Percentiles rank a stretch among this genome's conserved stretches.
These are phyloP conservation scores for Threskiornis aethiopicus DNA, from an alignment of 2,797 vertebrate genomes.

Conservation along the genomic window DNA sequence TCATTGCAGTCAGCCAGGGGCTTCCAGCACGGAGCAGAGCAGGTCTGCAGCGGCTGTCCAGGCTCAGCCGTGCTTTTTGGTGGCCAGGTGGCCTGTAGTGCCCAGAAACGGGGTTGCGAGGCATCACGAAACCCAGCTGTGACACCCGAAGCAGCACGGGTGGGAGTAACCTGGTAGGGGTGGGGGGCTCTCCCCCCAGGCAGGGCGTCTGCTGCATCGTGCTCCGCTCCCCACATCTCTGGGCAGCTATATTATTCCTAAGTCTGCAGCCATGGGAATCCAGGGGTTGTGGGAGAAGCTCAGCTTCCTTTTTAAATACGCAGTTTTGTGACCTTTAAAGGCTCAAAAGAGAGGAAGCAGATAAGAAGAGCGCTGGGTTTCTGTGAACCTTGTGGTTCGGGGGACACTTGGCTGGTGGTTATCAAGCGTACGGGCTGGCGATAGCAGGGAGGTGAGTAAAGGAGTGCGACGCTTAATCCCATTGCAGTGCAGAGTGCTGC, in stretches of 20 bases:
- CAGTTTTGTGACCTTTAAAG: neutral
- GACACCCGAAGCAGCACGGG: neutral
- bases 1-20: neutral
- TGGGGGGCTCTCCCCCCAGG: neutral
- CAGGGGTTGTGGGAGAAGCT: neutral
- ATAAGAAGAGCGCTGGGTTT: neutral
- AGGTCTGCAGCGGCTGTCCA: accelerated
- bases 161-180: neutral
- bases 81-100: neutral
- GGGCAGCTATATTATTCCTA: neutral
- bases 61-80: neutral
- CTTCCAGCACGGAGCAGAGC: neutral
- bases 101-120: neutral
- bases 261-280: neutral
- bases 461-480: accelerated
- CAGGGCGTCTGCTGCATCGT: neutral
- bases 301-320: neutral
- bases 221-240: neutral
- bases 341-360: neutral
- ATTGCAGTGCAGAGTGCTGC: neutral
- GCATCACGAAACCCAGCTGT: neutral
- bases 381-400: accelerated
- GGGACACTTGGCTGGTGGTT: neutral
- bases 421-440: accelerated
- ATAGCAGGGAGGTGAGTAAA: no score